Percentiles rank a stretch among this genome's conserved stretches.
Conservation (phyloP, 2,113 vertebrate genomes). For the Dipodomys stephensi region DNA sequence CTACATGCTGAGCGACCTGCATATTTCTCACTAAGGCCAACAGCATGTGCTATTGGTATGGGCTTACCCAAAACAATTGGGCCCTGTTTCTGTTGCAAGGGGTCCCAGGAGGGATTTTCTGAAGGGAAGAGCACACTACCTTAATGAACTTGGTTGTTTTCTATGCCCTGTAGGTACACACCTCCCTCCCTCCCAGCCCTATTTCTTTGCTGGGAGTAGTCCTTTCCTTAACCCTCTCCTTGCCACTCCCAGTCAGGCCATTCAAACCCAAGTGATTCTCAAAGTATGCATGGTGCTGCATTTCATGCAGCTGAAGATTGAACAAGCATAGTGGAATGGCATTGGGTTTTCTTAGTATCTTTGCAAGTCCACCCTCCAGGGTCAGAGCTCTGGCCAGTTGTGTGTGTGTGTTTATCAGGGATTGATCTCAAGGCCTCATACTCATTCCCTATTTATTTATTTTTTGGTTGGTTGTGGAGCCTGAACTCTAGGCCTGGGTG, state of each 20-base stretch:
- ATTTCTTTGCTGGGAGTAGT: background rate
- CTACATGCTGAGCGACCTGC: background rate
- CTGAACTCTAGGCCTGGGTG: no score
- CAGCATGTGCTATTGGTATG: background rate
- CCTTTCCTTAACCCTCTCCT: slow-evolving; percentile 6
- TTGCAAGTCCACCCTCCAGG: background rate
- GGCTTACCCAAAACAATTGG: background rate
- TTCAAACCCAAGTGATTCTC: background rate
- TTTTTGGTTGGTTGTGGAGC: no score
- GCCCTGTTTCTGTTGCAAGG: slow-evolving; percentile 19
- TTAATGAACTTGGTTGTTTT: background rate
- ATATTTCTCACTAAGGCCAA: background rate
- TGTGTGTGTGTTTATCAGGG: no score
- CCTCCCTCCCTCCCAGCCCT: background rate
- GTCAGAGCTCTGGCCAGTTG: background rate
- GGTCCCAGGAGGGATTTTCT: background rate
- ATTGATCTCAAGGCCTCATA: no score
- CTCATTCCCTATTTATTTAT: no score
- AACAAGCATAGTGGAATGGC: background rate
- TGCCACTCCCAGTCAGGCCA: background rate
- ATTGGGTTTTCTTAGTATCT: background rate
- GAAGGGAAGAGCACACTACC: background rate
- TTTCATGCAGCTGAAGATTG: background rate
- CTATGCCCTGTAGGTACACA: background rate
- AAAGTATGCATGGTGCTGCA: background rate